Conservation (phyloP, 2,113 vertebrate species). For the Argyrosomus japonicus region DNA sequence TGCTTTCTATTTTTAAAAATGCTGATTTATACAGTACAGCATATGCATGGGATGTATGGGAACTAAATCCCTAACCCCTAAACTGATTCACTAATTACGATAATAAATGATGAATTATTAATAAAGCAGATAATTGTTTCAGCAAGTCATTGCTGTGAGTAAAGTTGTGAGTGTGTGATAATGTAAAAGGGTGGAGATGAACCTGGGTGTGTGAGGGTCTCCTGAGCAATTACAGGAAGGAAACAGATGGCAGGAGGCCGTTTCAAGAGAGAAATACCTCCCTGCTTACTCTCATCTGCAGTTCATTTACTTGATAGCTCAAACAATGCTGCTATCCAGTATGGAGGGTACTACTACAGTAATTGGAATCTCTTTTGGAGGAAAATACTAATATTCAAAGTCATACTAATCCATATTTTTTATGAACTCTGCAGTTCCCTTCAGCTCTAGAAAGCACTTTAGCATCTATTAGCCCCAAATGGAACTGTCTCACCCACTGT, state of each 20-base stretch:
- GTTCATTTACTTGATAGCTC: neutral
- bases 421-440: neutral
- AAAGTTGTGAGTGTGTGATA: neutral
- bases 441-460: neutral
- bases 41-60: neutral
- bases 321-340: neutral
- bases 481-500: neutral
- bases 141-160: neutral
- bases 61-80: conserved; percentile 11
- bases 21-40: neutral
- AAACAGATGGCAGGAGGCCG: conserved; percentile 3
- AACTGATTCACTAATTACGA: conserved; percentile 12
- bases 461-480: neutral
- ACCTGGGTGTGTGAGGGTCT: neutral
- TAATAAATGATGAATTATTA: conserved; percentile 1
- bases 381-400: neutral
- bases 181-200: neutral
- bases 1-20: neutral
- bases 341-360: neutral
- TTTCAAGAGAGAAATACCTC: neutral
- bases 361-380: neutral
- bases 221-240: conserved; percentile 9
- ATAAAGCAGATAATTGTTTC: conserved; percentile 4
- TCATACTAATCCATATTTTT: neutral
- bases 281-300: neutral